Evolutionary conservation across 1,140 invertebrate genomes (phyloP).

Genomic region (Zophobas morio): DNA sequence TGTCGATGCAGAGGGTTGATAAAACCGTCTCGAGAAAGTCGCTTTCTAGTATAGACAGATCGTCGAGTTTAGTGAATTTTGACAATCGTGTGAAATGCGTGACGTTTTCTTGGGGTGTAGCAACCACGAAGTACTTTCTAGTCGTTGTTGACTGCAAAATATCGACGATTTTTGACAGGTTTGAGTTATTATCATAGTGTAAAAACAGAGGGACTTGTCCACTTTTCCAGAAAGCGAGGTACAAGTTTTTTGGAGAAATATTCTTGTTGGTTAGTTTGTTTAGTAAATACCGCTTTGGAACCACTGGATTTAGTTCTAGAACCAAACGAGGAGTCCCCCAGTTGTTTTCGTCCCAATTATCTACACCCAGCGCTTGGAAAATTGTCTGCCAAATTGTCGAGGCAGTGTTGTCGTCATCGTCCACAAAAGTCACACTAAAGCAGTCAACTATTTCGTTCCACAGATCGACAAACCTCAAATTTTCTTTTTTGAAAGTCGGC

Average conservation of each 20-base stretch:
- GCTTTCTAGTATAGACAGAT: neutral
- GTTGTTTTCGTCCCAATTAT: neutral
- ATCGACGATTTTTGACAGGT: neutral
- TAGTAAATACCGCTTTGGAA: neutral
- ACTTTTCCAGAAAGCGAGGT: neutral
- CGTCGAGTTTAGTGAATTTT: no score
- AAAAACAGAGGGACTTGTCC: neutral
- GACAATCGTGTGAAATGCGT: no score
- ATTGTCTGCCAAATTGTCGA: slow-evolving; percentile 1
- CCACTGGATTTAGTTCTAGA: neutral
- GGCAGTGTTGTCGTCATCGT: neutral
- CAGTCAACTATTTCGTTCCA: neutral
- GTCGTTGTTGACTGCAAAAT: neutral
- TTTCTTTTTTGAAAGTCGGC: neutral
- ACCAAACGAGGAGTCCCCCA: neutral
- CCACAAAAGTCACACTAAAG: neutral
- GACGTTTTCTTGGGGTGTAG: no score
- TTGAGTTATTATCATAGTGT: neutral
- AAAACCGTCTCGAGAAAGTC: neutral
- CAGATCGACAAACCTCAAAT: neutral
- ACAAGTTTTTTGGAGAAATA: neutral
- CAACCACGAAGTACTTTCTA: neutral
- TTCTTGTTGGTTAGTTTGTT: neutral
- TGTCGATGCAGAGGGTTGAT: neutral
- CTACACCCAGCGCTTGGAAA: neutral